Conservation (phyloP, 2,797 vertebrate species). For the Cetoscarus ocellatus region DNA sequence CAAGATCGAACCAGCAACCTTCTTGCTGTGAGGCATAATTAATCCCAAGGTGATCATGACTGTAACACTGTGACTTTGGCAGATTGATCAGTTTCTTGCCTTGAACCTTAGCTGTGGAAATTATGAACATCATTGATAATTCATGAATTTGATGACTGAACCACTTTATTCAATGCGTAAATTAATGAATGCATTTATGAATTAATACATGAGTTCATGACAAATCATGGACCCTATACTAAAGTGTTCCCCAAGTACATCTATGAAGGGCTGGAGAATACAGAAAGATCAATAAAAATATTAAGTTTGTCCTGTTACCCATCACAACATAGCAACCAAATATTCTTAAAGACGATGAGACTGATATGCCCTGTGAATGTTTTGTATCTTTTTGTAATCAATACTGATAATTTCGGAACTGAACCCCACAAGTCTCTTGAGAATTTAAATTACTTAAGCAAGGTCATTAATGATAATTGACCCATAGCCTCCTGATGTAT, state of each 20-base stretch:
- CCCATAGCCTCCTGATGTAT: not conserved
- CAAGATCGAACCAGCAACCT: too few species aligned
- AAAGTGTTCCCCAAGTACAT: not conserved
- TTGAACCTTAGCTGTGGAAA: too few species aligned
- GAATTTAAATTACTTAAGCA: slow-evolving; percentile 16
- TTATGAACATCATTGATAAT: too few species aligned
- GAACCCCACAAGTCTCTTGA: slow-evolving; percentile 5
- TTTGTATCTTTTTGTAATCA: slow-evolving; percentile 16
- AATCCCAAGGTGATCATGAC: too few species aligned
- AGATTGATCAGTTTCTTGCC: too few species aligned
- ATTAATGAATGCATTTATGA: too few species aligned
- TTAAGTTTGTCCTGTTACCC: slow-evolving; percentile 42
- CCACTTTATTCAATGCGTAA: too few species aligned
- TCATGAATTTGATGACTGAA: too few species aligned
- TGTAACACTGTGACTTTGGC: too few species aligned
- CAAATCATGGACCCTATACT: too few species aligned
- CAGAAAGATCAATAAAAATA: slow-evolving; percentile 50
- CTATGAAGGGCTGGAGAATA: slow-evolving; percentile 59
- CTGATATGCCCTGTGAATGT: slow-evolving; percentile 43
- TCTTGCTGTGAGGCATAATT: too few species aligned
- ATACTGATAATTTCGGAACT: not conserved
- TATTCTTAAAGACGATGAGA: slow-evolving; percentile 6
- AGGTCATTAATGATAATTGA: slow-evolving; percentile 26
- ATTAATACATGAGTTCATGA: too few species aligned
- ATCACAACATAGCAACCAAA: slow-evolving; percentile 37